A percentile compares a stretch with the other conserved stretches of the same genome.
Evolutionary conservation across 2,797 vertebrate genomes (phyloP).

Genomic region (Gouania willdenowi): DNA sequence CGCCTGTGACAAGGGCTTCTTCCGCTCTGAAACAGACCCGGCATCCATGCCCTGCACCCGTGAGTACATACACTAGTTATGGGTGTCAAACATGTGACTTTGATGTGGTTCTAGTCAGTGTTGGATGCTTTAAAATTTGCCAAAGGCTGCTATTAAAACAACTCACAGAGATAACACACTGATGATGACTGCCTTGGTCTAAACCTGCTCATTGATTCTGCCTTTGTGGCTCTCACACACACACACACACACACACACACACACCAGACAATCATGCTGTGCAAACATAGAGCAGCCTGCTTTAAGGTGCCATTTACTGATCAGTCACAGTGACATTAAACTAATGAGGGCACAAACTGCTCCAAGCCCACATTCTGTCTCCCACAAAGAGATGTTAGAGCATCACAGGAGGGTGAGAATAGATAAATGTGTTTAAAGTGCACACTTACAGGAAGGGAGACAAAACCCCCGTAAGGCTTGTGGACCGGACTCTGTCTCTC

Average conservation of each 20-base stretch:
- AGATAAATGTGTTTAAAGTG: constrained; percentile 35
- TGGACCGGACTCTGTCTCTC: too few species aligned
- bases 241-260: background rate
- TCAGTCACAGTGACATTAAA: constrained; percentile 79
- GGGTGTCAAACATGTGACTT: background rate
- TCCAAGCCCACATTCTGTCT: constrained; percentile 72
- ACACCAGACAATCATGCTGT: constrained; percentile 9
- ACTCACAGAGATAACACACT: background rate
- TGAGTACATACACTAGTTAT: constrained; percentile 72
- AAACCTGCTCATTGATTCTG: constrained; percentile 1
- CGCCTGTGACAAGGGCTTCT: constrained; percentile 90
- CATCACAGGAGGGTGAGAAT: constrained; percentile 3
- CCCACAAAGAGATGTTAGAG: constrained; percentile 45
- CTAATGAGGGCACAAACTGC: constrained; percentile 88
- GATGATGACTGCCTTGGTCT: background rate
- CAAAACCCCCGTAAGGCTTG: too few species aligned
- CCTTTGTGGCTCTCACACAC: constrained; percentile 1
- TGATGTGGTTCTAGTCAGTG: background rate
- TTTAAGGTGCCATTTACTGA: constrained; percentile 81
- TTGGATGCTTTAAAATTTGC: background rate
- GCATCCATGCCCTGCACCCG: constrained; percentile 94
- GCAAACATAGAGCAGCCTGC: constrained; percentile 49
- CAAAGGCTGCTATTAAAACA: too few species aligned
- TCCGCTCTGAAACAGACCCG: constrained; percentile 89
- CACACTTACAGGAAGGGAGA: too few species aligned